Conservation (phyloP, 2,888 invertebrate genomes). For the Apodemia hepburni region DNA sequence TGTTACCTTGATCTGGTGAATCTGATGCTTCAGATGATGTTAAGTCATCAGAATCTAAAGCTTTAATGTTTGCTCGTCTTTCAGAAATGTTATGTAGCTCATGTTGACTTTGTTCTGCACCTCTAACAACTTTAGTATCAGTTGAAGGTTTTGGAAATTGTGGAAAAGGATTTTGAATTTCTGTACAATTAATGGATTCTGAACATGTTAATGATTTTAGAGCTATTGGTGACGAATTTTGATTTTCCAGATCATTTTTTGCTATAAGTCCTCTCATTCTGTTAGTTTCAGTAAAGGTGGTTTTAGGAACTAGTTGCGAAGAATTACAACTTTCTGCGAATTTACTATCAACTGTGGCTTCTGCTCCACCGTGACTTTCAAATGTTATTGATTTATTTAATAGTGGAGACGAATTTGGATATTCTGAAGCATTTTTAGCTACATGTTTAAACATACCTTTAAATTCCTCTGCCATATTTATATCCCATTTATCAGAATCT, state of each 20-base stretch:
- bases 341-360: background rate
- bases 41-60: conserved; percentile 45
- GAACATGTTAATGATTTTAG: background rate
- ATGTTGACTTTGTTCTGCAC: background rate
- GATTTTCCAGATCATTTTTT: background rate
- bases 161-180: background rate
- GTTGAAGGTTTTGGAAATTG: conserved; percentile 10
- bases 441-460: conserved; percentile 31
- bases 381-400: conserved; percentile 5
- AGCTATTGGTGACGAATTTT: background rate
- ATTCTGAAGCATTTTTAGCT: conserved; percentile 15
- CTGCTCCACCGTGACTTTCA: background rate
- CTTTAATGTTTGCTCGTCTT: conserved; percentile 25
- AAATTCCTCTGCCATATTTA: conserved; percentile 40
- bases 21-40: conserved; percentile 33
- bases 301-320: background rate
- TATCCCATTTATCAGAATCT: conserved; percentile 45
- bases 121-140: conserved; percentile 8
- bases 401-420: conserved; percentile 1
- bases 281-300: background rate
- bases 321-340: background rate
- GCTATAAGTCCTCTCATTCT: background rate
- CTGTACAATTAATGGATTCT: background rate
- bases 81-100: conserved; percentile 6
- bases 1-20: background rate